Evolutionary conservation across 2,113 vertebrate genomes (phyloP), one percentile per base, ranked within the genome.

Genomic region (Probosciger aterrimus): DNA sequence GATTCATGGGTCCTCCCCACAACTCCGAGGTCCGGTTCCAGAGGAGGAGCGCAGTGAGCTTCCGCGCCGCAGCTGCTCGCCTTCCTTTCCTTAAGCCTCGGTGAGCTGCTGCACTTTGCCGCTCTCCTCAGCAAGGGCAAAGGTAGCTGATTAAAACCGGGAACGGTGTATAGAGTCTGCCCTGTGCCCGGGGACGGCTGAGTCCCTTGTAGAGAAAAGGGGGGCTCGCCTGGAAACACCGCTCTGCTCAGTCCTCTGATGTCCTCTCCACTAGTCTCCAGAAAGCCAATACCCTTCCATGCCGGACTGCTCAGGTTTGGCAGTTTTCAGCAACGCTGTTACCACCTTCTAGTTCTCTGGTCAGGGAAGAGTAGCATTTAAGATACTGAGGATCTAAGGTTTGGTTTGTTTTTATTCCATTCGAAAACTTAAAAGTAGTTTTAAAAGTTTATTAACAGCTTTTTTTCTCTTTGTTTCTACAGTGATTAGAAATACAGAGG

Each of bases 1-100:
- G 12, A 0, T 9, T 1, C 0, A 6, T 6, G 0, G 22, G 6
- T 31, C 3, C 3, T 39, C 2, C 7, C 31, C 11, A 1, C 3
- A 33, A 1, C 15, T 5, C 4, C 0, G 35, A 6, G 10, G 3
- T 5, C 5, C 27, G 4, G 22, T 11, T 11, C 19, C 4, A 0
- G 1, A 18, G 31, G 31, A 2, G 52, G 46, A 4, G 2, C 4
- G 11, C 2, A 1, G 41, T 1, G 14, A 2, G 9, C 7, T 14
- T 12, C 9, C 2, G 3, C 9, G 3, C 13, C 6, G 41, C 11
- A 6, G 65, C 18, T 3, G 23, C 6, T 35, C 7, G 2, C 8
- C 8, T 23, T 1, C 7, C 11, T 50, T 33, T 2, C 30, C 10
- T 22, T 7, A 6, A 28, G 17, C 31, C 5, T 9, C 14, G 43